Base-by-base conservation (phyloP, 53 echinoderm and acorn worm species). In the Henricia sp. region DNA sequence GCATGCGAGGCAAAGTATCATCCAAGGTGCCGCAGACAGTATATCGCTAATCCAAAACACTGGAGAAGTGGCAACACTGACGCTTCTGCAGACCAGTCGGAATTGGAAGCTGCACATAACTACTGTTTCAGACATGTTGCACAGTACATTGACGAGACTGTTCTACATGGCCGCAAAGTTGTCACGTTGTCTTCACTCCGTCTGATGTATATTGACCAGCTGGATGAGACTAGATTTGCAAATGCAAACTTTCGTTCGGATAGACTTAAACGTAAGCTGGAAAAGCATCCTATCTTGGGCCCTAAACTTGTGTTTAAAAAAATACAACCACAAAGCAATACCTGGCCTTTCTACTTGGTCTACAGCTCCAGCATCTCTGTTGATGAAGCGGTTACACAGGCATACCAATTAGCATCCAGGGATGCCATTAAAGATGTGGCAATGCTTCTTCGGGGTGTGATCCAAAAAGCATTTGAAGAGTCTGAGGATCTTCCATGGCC, bases 1-100 rank as follows among this genome's bases (percentile, higher is more conserved):
- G 91, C 91, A 25, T 51, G 67, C 26, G 87, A 83, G 50, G 87
- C 87, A 0, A 27, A 87, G 21, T 87, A 44, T 48, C 72, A 85
- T 39, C 37, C 51, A 4, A 52, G 38, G 29, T 76, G 77, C 70
- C 77, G 50, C 20, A 50, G 60, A 20, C 27, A 38, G 59, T 88
- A 70, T 37, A n/a, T 28, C 35, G 33, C 8, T 6, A 6, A 67
- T 12, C 35, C 67, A 67, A 19, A 54, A 78, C 46, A 78, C 17
- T 50, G 35, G 36, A 33, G n/a, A n/a, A n/a, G n/a, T n/a, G n/a
- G n/a, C n/a, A n/a, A n/a, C n/a, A n/a, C n/a, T n/a, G n/a, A n/a
- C n/a, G n/a, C n/a, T n/a, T n/a, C n/a, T n/a, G n/a, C n/a, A n/a
- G n/a, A n/a, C n/a, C n/a, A n/a, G n/a, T n/a, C n/a, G n/a, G n/a